Evolutionary conservation across 2,113 vertebrate genomes (phyloP).

Genomic region (Speoplatyrhinus poulsoni): DNA sequence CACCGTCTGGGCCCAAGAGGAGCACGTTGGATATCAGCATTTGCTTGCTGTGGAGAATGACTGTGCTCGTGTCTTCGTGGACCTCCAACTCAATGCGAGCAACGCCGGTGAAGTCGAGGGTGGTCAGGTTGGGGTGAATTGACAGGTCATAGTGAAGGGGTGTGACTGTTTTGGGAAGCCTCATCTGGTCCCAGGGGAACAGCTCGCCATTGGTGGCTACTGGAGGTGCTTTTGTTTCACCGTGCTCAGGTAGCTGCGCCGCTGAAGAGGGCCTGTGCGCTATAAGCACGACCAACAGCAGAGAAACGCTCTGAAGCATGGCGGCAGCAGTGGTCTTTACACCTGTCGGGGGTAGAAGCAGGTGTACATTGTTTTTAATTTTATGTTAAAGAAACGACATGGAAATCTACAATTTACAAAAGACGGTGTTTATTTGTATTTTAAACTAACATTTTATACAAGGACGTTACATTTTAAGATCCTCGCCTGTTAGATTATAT

Average conservation of each 20-base stretch:
- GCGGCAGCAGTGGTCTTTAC: slow-evolving; percentile 17
- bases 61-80: slow-evolving; percentile 63
- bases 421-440: too few species aligned
- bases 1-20: slow-evolving; percentile 56
- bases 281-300: slow-evolving; percentile 44
- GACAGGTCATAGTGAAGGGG: slow-evolving; percentile 83
- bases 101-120: slow-evolving; percentile 76
- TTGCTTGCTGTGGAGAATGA: slow-evolving; percentile 84
- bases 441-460: too few species aligned
- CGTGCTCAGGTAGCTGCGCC: slow-evolving; percentile 54
- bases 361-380: too few species aligned
- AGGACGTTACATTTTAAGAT: too few species aligned
- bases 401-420: too few species aligned
- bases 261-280: slow-evolving; percentile 14
- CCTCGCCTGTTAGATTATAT: too few species aligned
- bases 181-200: slow-evolving; percentile 84
- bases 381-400: too few species aligned
- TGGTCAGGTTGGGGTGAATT: slow-evolving; percentile 88
- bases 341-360: slow-evolving; percentile 25
- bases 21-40: slow-evolving; percentile 71
- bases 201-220: slow-evolving; percentile 63
- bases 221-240: slow-evolving; percentile 30
- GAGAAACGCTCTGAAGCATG: slow-evolving; percentile 36
- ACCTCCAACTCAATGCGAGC: slow-evolving; percentile 76
- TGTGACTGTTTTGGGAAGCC: slow-evolving; percentile 79